Percentiles rank a stretch among this genome's conserved stretches.
Evolutionary conservation across 2,888 invertebrate genomes (phyloP).

Genomic region (Asteroscopus sphinx): DNA sequence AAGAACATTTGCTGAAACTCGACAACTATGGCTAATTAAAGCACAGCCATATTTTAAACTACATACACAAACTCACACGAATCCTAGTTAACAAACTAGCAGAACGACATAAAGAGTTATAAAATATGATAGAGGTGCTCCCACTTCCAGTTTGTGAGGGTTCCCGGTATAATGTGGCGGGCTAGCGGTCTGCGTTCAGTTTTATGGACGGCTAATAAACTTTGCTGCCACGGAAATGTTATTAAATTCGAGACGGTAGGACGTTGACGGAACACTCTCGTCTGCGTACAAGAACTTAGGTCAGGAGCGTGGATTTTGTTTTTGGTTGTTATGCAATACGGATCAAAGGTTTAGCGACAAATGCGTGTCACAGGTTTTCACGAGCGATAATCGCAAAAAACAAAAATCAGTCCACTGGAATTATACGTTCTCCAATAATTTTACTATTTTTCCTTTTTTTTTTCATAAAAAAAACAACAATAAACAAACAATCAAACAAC

Average conservation of each 20-base stretch:
- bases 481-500: too few relatives aligned
- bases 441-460: too few relatives aligned
- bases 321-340: too few relatives aligned
- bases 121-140: slow-evolving; percentile 43
- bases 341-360: too few relatives aligned
- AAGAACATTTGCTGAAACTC: neutral
- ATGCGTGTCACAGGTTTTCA: too few relatives aligned
- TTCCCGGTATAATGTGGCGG: slow-evolving; percentile 24
- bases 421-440: too few relatives aligned
- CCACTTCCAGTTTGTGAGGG: slow-evolving; percentile 25
- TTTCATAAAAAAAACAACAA: too few relatives aligned
- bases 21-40: neutral
- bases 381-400: too few relatives aligned
- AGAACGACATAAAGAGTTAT: slow-evolving; percentile 17
- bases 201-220: slow-evolving; percentile 75
- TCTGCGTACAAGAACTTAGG: slow-evolving; percentile 42
- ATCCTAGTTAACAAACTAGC: slow-evolving; percentile 19
- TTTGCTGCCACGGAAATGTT: slow-evolving; percentile 69
- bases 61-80: neutral
- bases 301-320: slow-evolving; percentile 31
- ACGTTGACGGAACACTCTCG: slow-evolving; percentile 71
- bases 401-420: too few relatives aligned
- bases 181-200: slow-evolving; percentile 51
- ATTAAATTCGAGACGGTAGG: slow-evolving; percentile 70
- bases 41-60: neutral